Evolutionary conservation across 1,140 invertebrate genomes (phyloP).

Genomic region (Cotesia typhae): DNA sequence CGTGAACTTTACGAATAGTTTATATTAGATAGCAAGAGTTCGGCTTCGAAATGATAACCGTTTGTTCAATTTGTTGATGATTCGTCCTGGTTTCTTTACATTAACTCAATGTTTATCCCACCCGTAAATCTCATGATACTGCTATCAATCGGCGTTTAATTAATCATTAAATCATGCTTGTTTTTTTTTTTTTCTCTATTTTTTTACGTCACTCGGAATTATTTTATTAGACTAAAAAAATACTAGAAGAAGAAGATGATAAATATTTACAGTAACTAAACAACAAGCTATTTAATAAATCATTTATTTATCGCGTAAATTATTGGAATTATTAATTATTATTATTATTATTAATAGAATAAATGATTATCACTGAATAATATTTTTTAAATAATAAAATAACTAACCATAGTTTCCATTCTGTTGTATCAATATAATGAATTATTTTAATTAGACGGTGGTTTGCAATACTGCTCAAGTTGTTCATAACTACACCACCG

Average conservation of each 20-base stretch:
- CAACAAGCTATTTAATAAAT: too few relatives aligned
- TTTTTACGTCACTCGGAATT: neutral
- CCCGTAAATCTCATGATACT: slow-evolving; percentile 4
- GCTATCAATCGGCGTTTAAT: slow-evolving; percentile 7
- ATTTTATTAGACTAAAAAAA: neutral
- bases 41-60: slow-evolving; percentile 19
- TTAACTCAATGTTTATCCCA: slow-evolving; percentile 7
- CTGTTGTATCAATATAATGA: neutral
- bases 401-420: slow-evolving; percentile 15
- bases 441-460: slow-evolving; percentile 11
- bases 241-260: neutral
- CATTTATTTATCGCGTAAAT: too few relatives aligned
- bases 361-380: neutral
- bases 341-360: neutral
- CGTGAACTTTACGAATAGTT: slow-evolving; percentile 26
- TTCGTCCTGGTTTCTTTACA: slow-evolving; percentile 3
- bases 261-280: too few relatives aligned
- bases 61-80: slow-evolving; percentile 17
- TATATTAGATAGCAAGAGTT: slow-evolving; percentile 22
- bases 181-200: neutral
- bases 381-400: neutral
- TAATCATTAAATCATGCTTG: slow-evolving; percentile 12
- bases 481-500: slow-evolving; percentile 49
- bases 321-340: neutral
- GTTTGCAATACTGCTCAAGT: slow-evolving; percentile 56